Base-by-base conservation (phyloP, 1,140 invertebrate species). In the Telenomus remus region DNA sequence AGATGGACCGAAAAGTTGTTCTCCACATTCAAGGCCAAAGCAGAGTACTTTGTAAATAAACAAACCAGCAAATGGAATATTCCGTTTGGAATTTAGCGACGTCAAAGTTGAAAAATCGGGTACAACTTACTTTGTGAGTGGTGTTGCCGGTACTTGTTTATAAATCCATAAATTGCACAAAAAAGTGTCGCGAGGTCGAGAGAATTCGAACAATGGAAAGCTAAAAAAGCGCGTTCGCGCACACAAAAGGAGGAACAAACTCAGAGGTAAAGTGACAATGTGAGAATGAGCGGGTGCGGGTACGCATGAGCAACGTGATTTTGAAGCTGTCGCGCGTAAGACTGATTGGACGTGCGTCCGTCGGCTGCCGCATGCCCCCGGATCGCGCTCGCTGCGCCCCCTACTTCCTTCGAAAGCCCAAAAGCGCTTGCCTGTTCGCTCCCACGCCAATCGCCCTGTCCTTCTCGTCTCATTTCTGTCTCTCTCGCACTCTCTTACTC, bases 261-360 rank as follows among this genome's bases (percentile, higher is more conserved):
- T 19, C 15, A 51, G 16, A 19, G 51, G 14, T 19, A 12, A n/a
- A 27, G 60, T 35, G 50, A 42, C 4, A 16, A 54, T 44, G 43
- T 7, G 11, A 14, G 65, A 48, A 55, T 59, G 65, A 53, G 55
- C 48, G 43, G 15, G 68, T 63, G 53, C 51, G 43, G 15, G 68
- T 63, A 47, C 51, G 69, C 69, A 60, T 64, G 60, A 48, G 54
- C 47, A 48, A 72, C 60, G 69, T 64, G 60, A 65, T 59, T 72
- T 47, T 15, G 47, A 65, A 64, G 69, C 69, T 37, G 69, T 72
- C 69, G 60, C 69, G 69, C 69, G 69, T 72, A 37, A 65, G 69
- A 72, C 69, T 71, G 68, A 71, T 56, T 51, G 43, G 66, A 48
- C 59, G 68, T 57, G 57, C 59, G 57, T 71, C 57, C 44, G 50